Base-by-base conservation (phyloP, 2,797 vertebrate genomes). In the Tolypeutes matacus region DNA sequence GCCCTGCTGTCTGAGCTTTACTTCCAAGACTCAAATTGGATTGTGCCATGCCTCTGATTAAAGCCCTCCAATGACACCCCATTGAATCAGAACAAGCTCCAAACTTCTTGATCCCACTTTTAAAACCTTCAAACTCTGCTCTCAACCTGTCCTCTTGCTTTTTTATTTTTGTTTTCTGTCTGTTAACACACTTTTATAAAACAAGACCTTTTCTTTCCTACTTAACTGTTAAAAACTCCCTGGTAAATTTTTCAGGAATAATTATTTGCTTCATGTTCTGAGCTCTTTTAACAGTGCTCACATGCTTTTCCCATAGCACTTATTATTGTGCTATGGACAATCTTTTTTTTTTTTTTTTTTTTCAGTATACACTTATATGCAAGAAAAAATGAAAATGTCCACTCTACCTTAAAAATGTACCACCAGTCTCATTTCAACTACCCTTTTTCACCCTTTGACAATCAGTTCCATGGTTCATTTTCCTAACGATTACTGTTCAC, bases 401-500 rank as follows among this genome's bases (percentile, higher is more conserved):
- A 76, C 29, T 75, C 69, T 91, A 58, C 75, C 51, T 95, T 83
- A 88, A 86, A 64, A 67, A 10, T 46, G 56, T 80, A 34, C 36
- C 53, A 12, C 76, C 39, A 64, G 36, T 49, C 75, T 85, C 51
- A 80, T 78, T 77, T 86, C 62, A n/a, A 29, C 34, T n/a, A 62
- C 29, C 80, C 75, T 72, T 21, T 62, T 76, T 89, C n/a, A 20
- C 53, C 75, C 36, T 91, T 58, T 78, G 80, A 56, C 83, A 62
- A 70, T 94, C 80, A 95, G 36, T 62, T 78, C 86, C 72, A 12
- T 72, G 65, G 82, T 42, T 90, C 77, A 70, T 95, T 89, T 94
- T 93, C 84, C 77, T 89, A 87, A 95, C 75, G 89, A 95, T 58
- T 84, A 75, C 89, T 77, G n/a, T 81, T 93, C 86, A 49, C 42